Evolutionary conservation across 2,113 vertebrate species (phyloP).

Genomic region (Danionella cerebrum): DNA sequence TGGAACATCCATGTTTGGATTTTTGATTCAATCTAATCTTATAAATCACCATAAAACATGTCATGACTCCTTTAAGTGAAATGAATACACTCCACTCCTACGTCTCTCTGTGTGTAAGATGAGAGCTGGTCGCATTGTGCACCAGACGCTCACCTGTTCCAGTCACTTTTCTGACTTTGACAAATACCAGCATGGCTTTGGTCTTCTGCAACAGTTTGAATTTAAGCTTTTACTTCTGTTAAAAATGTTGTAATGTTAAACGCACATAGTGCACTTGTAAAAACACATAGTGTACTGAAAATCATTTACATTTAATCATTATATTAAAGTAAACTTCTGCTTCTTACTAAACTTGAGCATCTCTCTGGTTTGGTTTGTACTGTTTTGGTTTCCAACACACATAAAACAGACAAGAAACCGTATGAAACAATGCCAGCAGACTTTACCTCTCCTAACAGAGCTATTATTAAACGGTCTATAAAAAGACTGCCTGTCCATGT

Average conservation of each 20-base stretch:
- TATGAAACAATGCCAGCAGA: constrained; percentile 5
- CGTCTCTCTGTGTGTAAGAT: neutral
- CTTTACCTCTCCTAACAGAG: constrained; percentile 36
- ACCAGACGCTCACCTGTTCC: constrained; percentile 15
- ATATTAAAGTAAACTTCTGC: no score
- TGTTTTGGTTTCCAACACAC: no score
- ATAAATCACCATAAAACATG: no score
- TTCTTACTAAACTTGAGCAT: no score
- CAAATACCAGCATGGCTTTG: neutral
- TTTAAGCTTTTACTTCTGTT: no score
- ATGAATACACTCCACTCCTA: neutral
- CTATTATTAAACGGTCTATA: constrained; percentile 60
- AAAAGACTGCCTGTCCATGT: constrained; percentile 57
- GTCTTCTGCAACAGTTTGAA: neutral
- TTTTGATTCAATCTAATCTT: no score
- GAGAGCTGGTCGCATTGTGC: constrained; percentile 11
- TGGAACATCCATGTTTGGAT: no score
- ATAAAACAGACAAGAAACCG: neutral
- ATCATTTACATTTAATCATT: no score
- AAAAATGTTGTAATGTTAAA: no score
- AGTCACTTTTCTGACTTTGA: constrained; percentile 2
- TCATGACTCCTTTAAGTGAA: no score
- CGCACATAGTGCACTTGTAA: no score
- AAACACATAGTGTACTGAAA: neutral
- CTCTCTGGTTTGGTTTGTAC: no score